Base-by-base conservation (phyloP, 2,797 vertebrate species). In the Sylvilagus floridanus region DNA sequence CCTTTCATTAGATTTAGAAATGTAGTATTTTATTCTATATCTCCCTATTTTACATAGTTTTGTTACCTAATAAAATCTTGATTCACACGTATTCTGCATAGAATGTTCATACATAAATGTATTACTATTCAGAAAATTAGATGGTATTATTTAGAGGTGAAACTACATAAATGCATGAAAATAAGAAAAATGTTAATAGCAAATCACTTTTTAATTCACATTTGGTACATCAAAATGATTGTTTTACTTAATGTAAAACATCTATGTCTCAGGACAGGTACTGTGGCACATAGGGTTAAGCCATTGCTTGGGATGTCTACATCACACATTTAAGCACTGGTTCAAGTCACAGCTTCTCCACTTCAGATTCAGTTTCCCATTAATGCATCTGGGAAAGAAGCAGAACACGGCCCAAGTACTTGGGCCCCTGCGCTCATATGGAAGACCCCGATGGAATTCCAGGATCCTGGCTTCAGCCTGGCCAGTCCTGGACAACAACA, bases 161-260 rank as follows among this genome's bases (percentile, higher is more conserved):
- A 92, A 90, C 42, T 28, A 66, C 21, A 83, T 66, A 75, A 69
- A 72, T 42, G 47, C 26, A 82, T 26, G 47, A 93, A n/a, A 93
- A 76, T 7, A 62, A 82, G 28, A 16, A 79, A 84, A 87, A 35
- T 28, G 30, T 60, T 52, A 75, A 65, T 73, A 30, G 57, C 7
- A 76, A 76, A 52, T 11, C 30, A 37, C 24, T 75, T 65, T 84
- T 84, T 73, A 71, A 71, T 72, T 79, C 94, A 69, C n/a, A 83
- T 52, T 76, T 92, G 65, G 22, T 47, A 85, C 37, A 65, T 75
- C n/a, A 32, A 26, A 75, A 24, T 37, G 54, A 77, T 77, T 86
- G 42, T 90, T 52, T 83, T 62, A 92, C 21, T 83, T 93, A 52
- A 71, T 71, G 50, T 47, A 54, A 73, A 68, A 32, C 26, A 63